A percentile compares a stretch with the other conserved stretches of the same genome.
Conservation (phyloP, 1,140 invertebrate genomes). For the Leptonema lineaticorne region DNA sequence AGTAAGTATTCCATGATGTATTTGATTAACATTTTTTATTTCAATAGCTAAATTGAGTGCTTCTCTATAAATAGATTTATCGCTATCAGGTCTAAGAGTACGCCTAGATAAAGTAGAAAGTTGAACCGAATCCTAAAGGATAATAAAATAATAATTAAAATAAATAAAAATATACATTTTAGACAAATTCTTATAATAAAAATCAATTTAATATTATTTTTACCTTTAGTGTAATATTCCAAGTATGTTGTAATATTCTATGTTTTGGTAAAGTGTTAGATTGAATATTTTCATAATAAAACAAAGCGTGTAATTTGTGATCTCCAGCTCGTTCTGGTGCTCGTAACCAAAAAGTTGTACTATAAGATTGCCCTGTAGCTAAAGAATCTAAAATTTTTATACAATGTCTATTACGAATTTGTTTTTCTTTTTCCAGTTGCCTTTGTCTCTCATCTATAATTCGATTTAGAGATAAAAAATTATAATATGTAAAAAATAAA, state of each 20-base stretch:
- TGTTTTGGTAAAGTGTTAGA: conserved; percentile 50
- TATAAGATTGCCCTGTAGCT: conserved; percentile 56
- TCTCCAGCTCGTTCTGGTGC: conserved; percentile 63
- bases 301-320: conserved; percentile 63
- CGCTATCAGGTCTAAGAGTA: conserved; percentile 43
- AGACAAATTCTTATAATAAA: conserved; percentile 1
- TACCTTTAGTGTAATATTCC: conserved; percentile 62
- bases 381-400: conserved; percentile 47
- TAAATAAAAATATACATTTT: not conserved
- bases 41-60: conserved; percentile 50
- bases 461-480: conserved; percentile 1
- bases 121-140: conserved; percentile 52
- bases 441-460: conserved; percentile 42
- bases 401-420: conserved; percentile 50
- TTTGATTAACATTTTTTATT: conserved; percentile 51
- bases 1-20: conserved; percentile 47
- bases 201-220: not conserved
- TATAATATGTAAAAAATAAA: conserved; percentile 30
- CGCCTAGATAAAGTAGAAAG: conserved; percentile 48
- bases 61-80: conserved; percentile 44
- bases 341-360: conserved; percentile 62
- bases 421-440: conserved; percentile 46
- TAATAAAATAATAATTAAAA: not conserved
- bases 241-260: conserved; percentile 63
- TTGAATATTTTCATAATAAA: conserved; percentile 68